Conservation (phyloP, 2,888 invertebrate species). For the Homarus gammarus region DNA sequence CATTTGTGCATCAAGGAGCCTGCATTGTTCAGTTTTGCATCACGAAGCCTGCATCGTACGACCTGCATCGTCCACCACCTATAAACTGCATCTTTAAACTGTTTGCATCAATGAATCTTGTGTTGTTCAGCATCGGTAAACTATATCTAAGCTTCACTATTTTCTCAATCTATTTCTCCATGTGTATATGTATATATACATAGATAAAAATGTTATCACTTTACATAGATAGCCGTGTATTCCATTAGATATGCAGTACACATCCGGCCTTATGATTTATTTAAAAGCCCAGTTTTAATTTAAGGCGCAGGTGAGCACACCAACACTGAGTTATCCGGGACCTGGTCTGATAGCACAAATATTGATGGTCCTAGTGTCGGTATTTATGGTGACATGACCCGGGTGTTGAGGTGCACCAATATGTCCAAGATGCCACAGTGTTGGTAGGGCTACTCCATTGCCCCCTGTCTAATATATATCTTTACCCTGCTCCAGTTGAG, state of each 20-base stretch:
- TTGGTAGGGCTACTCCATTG: neutral
- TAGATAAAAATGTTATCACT: neutral
- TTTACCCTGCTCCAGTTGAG: slow-evolving; percentile 35
- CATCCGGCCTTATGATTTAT: too few species aligned
- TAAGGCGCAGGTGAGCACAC: neutral
- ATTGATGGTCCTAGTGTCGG: neutral
- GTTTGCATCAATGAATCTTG: slow-evolving; percentile 59
- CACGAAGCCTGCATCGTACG: slow-evolving; percentile 69
- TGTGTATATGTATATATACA: slow-evolving; percentile 1
- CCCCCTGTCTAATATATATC: slow-evolving; percentile 7
- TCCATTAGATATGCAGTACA: neutral
- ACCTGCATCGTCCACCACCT: slow-evolving; percentile 54
- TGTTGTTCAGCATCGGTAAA: slow-evolving; percentile 61
- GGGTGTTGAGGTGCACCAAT: too few species aligned
- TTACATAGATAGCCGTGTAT: neutral
- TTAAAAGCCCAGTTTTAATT: neutral
- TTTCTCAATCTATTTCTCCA: slow-evolving; percentile 4
- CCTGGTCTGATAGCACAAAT: neutral
- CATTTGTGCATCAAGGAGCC: slow-evolving; percentile 54
- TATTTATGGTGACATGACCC: too few species aligned
- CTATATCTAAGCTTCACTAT: slow-evolving; percentile 50
- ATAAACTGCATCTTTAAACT: slow-evolving; percentile 66
- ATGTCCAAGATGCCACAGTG: slow-evolving; percentile 13
- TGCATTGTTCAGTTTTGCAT: slow-evolving; percentile 61
- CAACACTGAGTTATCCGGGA: neutral